A percentile compares a stretch with the other conserved stretches of the same genome.
phyloP scores from a whole-genome alignment of 2,888 invertebrate species.

The Cephus runcator region DNA sequence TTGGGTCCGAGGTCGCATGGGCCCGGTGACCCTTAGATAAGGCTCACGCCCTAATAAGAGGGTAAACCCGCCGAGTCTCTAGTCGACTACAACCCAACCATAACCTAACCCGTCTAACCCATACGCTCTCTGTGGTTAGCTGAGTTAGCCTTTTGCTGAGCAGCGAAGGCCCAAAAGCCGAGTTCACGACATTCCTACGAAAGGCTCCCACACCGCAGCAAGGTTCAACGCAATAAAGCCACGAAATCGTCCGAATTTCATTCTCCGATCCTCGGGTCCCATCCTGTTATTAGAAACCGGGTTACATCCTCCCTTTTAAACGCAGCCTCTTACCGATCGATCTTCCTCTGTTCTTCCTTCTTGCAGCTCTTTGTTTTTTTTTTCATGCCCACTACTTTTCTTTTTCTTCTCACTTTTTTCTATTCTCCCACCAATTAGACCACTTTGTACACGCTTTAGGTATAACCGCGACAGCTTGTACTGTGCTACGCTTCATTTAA shows the following conservation, averaged over 20 bases:
- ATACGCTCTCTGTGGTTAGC: constrained; percentile 51
- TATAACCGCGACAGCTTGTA: not conserved
- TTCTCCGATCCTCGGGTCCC: constrained; percentile 6
- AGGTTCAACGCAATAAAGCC: constrained; percentile 23
- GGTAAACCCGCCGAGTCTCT: constrained; percentile 43
- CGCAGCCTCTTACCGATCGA: not conserved
- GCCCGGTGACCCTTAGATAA: constrained; percentile 64
- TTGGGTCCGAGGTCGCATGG: constrained; percentile 53
- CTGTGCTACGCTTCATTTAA: not conserved
- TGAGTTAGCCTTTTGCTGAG: constrained; percentile 12
- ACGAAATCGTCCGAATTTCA: constrained; percentile 26
- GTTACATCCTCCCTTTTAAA: not conserved
- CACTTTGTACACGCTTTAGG: not conserved
- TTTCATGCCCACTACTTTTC: not conserved
- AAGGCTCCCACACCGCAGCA: constrained; percentile 19
- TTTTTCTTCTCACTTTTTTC: not conserved
- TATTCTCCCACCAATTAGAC: not conserved
- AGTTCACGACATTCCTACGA: constrained; percentile 22
- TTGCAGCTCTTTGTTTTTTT: not conserved
- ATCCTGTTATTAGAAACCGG: not conserved
- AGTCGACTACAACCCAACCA: not conserved
- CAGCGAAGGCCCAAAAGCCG: constrained; percentile 25
- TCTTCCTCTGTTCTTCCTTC: not conserved
- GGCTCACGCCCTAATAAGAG: constrained; percentile 65
- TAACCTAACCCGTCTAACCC: constrained; percentile 33